Percentiles rank a stretch among this genome's conserved stretches.
Evolutionary conservation across 2,113 vertebrate genomes (phyloP).

Genomic region (Narcine bancroftii): DNA sequence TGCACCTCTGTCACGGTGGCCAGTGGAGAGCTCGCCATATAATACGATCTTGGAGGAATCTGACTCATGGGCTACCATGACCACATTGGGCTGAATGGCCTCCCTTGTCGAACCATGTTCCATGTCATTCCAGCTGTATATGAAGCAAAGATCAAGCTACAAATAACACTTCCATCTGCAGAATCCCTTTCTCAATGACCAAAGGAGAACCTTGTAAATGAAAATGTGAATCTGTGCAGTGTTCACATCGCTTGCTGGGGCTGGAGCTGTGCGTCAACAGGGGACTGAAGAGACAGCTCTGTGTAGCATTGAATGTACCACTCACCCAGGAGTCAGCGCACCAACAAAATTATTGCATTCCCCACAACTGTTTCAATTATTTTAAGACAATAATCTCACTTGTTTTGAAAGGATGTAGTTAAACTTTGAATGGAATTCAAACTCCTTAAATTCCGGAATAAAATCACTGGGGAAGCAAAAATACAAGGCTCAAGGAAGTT

Average conservation of each 20-base stretch:
- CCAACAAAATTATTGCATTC: background rate
- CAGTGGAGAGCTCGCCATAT: too few species aligned
- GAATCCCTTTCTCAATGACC: background rate
- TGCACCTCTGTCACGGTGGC: too few species aligned
- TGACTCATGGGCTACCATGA: too few species aligned
- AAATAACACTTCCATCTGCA: background rate
- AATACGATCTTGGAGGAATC: too few species aligned
- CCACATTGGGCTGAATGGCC: too few species aligned
- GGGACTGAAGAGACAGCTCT: background rate
- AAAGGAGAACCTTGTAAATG: background rate
- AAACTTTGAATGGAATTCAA: background rate
- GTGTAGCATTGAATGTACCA: background rate
- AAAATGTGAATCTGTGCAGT: background rate
- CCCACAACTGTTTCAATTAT: background rate
- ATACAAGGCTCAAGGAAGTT: background rate
- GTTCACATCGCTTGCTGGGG: background rate
- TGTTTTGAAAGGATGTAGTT: background rate
- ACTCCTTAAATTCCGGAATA: background rate
- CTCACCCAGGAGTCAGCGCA: too few species aligned
- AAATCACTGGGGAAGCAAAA: background rate
- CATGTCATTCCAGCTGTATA: too few species aligned
- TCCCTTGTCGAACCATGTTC: too few species aligned
- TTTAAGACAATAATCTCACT: background rate
- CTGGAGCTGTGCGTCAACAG: background rate
- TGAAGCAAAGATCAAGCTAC: too few species aligned